phyloP scores from a whole-genome alignment of 2,113 vertebrate species.

The Antidorcas marsupialis region DNA sequence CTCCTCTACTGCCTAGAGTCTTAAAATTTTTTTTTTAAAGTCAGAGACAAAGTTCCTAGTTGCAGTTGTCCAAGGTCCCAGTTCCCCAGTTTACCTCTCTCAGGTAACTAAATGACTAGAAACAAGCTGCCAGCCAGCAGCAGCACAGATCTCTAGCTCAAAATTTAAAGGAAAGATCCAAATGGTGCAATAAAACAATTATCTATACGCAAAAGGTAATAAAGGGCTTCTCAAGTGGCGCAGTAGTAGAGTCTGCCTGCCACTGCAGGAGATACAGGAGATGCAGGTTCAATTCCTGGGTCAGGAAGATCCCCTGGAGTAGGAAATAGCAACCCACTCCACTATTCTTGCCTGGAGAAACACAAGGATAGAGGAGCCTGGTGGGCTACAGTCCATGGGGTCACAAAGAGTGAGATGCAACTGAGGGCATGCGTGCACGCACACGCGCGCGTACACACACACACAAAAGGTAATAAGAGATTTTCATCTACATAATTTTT shows the following conservation, averaged over 20 bases:
- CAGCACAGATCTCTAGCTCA: neutral
- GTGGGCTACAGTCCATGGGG: neutral
- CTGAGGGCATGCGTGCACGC: neutral
- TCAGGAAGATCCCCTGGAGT: neutral
- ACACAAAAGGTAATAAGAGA: neutral
- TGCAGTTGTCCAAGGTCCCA: neutral
- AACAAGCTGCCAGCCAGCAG: neutral
- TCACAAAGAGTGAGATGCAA: neutral
- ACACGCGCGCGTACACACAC: rapidly evolving
- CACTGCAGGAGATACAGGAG: neutral
- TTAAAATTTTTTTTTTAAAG: neutral
- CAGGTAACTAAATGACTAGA: neutral
- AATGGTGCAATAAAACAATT: neutral
- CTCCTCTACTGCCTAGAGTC: neutral
- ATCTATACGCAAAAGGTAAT: neutral
- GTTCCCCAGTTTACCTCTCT: neutral
- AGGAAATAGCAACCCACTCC: neutral
- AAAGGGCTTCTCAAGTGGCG: neutral
- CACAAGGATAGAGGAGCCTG: neutral
- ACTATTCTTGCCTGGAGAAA: neutral
- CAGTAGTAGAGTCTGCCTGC: neutral
- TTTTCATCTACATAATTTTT: neutral
- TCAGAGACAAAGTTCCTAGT: neutral
- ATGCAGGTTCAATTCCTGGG: neutral
- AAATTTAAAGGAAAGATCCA: neutral